Evolutionary conservation across 2,797 vertebrate genomes (phyloP).

Genomic region (Thalassophryne amazonica): DNA sequence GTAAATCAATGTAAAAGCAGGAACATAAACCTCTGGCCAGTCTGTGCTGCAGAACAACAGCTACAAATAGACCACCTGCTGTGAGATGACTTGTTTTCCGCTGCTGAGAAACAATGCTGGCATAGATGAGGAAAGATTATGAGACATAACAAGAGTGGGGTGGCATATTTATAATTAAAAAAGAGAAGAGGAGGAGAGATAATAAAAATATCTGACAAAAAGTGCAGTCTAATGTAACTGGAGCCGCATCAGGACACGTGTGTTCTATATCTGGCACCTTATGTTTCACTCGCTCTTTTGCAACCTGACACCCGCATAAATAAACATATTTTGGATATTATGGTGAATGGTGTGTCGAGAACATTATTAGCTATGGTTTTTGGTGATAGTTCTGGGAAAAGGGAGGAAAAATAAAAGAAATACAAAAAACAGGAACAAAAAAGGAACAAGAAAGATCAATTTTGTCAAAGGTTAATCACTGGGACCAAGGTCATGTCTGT

Average conservation of each 20-base stretch:
- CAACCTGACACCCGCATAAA: neutral
- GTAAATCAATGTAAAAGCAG: constrained; percentile 17
- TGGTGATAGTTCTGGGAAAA: constrained; percentile 12
- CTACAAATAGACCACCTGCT: constrained; percentile 26
- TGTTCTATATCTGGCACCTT: constrained; percentile 27
- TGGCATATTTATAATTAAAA: constrained; percentile 6
- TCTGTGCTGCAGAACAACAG: constrained; percentile 28
- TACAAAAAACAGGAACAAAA: neutral
- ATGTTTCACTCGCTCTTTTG: constrained; percentile 26
- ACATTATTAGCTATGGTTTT: neutral
- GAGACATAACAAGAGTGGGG: constrained; percentile 3
- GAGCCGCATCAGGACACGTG: constrained; percentile 34
- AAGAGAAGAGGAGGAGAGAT: constrained; percentile 1
- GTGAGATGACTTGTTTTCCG: constrained; percentile 18
- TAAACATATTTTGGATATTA: neutral
- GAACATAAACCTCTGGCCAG: constrained; percentile 21
- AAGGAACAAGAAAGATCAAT: neutral
- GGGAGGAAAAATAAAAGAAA: constrained; percentile 13
- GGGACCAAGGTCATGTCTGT: too few relatives aligned
- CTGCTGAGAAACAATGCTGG: constrained; percentile 40
- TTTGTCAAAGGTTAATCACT: too few relatives aligned
- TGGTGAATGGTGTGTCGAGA: neutral
- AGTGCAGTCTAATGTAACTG: constrained; percentile 30
- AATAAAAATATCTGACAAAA: neutral
- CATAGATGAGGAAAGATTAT: constrained; percentile 19